Conservation (phyloP, 2,797 vertebrate species). For the Salmo trutta region DNA sequence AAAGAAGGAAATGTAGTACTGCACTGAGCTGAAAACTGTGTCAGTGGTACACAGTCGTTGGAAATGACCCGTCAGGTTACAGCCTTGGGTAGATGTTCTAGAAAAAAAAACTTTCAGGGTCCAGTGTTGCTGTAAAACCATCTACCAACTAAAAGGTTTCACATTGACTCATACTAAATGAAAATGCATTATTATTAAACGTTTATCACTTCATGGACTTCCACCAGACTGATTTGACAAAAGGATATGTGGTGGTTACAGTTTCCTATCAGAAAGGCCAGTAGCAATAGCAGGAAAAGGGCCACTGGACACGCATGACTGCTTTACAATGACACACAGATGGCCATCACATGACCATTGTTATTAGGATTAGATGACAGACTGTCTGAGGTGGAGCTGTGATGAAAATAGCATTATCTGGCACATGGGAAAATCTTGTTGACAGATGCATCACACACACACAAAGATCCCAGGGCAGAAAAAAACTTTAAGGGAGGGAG, state of each 20-base stretch:
- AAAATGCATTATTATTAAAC: not conserved
- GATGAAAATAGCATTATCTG: conserved; percentile 61
- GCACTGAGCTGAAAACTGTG: conserved; percentile 32
- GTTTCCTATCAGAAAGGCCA: not conserved
- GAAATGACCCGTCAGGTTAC: not conserved
- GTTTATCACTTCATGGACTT: not conserved
- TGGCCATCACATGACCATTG: conserved; percentile 45
- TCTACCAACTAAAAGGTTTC: not conserved
- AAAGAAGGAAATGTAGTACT: conserved; percentile 32
- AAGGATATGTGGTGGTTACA: not conserved
- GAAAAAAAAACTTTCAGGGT: conserved; percentile 3
- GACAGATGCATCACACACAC: conserved; percentile 37
- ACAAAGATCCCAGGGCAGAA: conserved; percentile 37
- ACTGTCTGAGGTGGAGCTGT: conserved; percentile 27
- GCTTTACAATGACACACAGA: conserved; percentile 21
- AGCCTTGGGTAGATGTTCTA: not conserved
- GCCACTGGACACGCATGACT: not conserved
- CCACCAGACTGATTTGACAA: not conserved
- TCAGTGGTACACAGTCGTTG: conserved; percentile 29
- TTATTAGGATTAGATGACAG: conserved; percentile 41
- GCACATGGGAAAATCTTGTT: conserved; percentile 14
- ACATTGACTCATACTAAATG: not conserved
- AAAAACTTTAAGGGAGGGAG: conserved; percentile 12
- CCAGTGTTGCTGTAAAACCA: conserved; percentile 15
- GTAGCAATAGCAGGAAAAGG: not conserved